Evolutionary conservation across 2,888 invertebrate genomes (phyloP).

Genomic region (Xestobium rufovillosum): DNA sequence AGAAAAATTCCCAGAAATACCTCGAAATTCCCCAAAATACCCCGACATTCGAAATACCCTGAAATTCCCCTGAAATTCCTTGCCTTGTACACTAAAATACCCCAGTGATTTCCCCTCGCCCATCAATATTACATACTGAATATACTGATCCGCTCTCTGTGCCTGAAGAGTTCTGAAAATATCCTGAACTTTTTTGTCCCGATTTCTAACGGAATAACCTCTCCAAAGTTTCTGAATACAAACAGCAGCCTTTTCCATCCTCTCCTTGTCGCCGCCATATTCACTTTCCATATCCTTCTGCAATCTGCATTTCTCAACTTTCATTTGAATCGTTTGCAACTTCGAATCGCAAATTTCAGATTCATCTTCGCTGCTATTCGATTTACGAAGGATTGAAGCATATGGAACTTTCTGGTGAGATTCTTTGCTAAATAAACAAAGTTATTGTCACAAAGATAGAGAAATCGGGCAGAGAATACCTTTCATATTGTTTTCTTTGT

Average conservation of each 20-base stretch:
- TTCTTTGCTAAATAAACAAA: too few relatives aligned
- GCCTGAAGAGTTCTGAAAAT: slow-evolving; percentile 62
- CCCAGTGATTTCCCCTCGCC: too few relatives aligned
- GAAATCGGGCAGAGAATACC: too few relatives aligned
- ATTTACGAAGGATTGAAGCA: slow-evolving; percentile 34
- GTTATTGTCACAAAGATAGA: too few relatives aligned
- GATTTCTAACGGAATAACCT: slow-evolving; percentile 71
- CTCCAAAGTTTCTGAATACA: slow-evolving; percentile 83
- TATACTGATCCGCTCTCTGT: slow-evolving; percentile 73
- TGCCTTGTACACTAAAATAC: too few relatives aligned
- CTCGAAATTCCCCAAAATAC: too few relatives aligned
- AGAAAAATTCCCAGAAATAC: too few relatives aligned
- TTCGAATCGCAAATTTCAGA: slow-evolving; percentile 62
- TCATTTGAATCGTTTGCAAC: slow-evolving; percentile 56
- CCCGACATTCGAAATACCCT: too few relatives aligned
- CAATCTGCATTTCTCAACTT: slow-evolving; percentile 46
- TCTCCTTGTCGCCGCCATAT: slow-evolving; percentile 34
- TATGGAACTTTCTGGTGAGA: too few relatives aligned
- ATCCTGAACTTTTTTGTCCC: slow-evolving; percentile 58
- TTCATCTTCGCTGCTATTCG: slow-evolving; percentile 53
- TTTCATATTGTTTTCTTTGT: slow-evolving; percentile 24
- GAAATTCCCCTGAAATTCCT: too few relatives aligned
- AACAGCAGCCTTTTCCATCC: slow-evolving; percentile 55
- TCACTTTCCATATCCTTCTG: slow-evolving; percentile 32
- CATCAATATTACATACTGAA: slow-evolving; percentile 54